phyloP scores from a whole-genome alignment of 1,140 invertebrate genomes.

The Parasteatoda tepidariorum region DNA sequence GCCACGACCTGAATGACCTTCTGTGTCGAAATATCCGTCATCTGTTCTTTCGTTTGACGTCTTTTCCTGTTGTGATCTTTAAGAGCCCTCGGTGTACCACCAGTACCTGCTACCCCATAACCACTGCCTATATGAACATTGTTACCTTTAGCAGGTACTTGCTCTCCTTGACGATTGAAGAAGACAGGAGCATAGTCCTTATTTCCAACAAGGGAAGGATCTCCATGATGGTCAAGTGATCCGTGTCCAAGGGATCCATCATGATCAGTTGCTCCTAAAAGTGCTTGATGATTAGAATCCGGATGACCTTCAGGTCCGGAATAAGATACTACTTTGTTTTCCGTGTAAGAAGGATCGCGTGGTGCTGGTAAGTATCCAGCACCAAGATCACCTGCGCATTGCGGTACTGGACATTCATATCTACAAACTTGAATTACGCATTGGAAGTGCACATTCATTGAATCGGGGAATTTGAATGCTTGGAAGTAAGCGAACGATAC shows the following conservation, averaged over 20 bases:
- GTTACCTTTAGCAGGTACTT: constrained; percentile 41
- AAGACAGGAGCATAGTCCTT: constrained; percentile 42
- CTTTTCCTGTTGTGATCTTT: constrained; percentile 80
- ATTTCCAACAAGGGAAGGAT: not conserved
- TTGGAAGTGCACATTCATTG: constrained; percentile 97
- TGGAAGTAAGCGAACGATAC: constrained; percentile 93
- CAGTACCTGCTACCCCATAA: constrained; percentile 57
- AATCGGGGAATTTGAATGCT: constrained; percentile 96
- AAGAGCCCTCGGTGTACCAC: constrained; percentile 62
- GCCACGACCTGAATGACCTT: constrained; percentile 91
- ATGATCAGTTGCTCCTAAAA: not conserved
- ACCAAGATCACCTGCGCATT: constrained; percentile 62
- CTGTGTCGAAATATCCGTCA: constrained; percentile 93
- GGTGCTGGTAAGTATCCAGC: constrained; percentile 56
- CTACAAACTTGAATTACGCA: constrained; percentile 95
- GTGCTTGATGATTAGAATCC: constrained; percentile 29
- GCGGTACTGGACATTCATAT: constrained; percentile 88
- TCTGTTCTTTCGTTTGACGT: constrained; percentile 67
- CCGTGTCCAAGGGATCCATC: not conserved
- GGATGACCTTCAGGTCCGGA: not conserved
- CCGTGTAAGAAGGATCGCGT: constrained; percentile 61
- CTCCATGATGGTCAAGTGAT: not conserved
- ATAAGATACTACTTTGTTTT: constrained; percentile 52
- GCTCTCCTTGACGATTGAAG: constrained; percentile 59
- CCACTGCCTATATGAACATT: constrained; percentile 29